These are phyloP conservation scores for Plagodis pulveraria DNA, from an alignment of 2,888 invertebrate genomes.

Conservation along the genomic window DNA sequence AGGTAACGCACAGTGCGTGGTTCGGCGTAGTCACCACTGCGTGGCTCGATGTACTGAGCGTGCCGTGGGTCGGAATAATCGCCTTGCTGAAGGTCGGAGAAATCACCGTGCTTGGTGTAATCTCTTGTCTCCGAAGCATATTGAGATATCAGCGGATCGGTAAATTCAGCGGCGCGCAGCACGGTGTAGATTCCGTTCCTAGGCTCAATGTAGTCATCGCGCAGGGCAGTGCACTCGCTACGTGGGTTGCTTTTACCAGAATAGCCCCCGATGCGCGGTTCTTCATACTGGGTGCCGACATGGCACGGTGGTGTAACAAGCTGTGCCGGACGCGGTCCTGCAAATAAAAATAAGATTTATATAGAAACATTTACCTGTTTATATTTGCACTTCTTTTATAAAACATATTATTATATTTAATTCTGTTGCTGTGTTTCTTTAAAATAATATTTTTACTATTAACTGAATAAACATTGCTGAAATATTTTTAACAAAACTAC, in stretches of 20 bases:
- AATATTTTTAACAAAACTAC: too few species aligned
- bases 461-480: too few species aligned
- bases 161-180: slow-evolving; percentile 17
- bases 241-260: neutral
- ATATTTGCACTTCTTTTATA: too few species aligned
- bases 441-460: too few species aligned
- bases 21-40: slow-evolving; percentile 18
- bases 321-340: slow-evolving; percentile 12
- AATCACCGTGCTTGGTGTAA: neutral
- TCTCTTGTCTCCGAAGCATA: neutral
- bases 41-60: slow-evolving; percentile 6
- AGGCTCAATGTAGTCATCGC: slow-evolving; percentile 1
- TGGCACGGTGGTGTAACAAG: slow-evolving; percentile 10
- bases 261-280: slow-evolving; percentile 4
- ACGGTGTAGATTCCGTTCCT: slow-evolving; percentile 19
- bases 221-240: neutral
- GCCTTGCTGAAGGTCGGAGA: neutral
- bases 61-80: slow-evolving; percentile 15
- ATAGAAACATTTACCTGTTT: too few species aligned
- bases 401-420: too few species aligned
- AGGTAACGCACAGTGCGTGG: slow-evolving; percentile 21
- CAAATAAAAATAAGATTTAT: neutral
- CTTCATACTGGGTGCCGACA: slow-evolving; percentile 17
- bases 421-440: too few species aligned
- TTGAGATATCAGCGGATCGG: slow-evolving; percentile 2